A percentile compares a stretch with the other conserved stretches of the same genome.
Evolutionary conservation across 2,113 vertebrate genomes (phyloP).

Genomic region (Colossoma macropomum): DNA sequence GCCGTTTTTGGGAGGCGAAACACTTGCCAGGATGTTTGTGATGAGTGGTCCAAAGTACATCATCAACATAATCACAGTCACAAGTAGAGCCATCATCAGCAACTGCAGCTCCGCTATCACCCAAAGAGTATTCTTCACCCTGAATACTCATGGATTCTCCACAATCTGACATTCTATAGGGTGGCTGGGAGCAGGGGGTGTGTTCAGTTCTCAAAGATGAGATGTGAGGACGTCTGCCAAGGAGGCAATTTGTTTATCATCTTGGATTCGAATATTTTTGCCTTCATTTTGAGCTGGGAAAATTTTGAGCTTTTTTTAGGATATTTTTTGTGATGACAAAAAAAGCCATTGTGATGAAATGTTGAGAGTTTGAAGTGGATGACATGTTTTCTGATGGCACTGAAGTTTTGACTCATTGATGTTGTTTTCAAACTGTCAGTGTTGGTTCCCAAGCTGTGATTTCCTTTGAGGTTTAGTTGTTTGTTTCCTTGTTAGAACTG

Average conservation of each 20-base stretch:
- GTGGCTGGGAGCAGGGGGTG: not conserved
- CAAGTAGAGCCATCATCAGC: not conserved
- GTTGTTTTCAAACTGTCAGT: conserved; percentile 39
- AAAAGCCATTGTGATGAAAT: conserved; percentile 20
- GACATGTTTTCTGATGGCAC: conserved; percentile 33
- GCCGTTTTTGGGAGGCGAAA: conserved; percentile 49
- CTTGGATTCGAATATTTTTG: no score
- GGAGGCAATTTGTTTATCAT: not conserved
- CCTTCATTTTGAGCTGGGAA: not conserved
- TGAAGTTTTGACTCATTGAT: not conserved
- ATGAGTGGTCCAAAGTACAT: not conserved
- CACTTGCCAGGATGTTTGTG: not conserved
- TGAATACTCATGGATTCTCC: not conserved
- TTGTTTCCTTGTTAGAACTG: conserved; percentile 26
- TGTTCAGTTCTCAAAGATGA: not conserved
- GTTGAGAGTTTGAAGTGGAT: conserved; percentile 7
- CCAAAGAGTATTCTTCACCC: not conserved
- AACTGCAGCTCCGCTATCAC: conserved; percentile 3
- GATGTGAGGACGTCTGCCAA: no score
- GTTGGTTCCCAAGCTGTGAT: conserved; percentile 17
- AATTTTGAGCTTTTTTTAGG: not conserved
- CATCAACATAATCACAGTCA: conserved; percentile 35
- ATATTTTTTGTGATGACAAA: conserved; percentile 5
- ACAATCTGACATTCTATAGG: not conserved
- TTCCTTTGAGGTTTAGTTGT: conserved; percentile 31